Evolutionary conservation across 2,888 invertebrate species (phyloP), one percentile per base, ranked within the genome.

Genomic region (Alloplasta piceator): DNA sequence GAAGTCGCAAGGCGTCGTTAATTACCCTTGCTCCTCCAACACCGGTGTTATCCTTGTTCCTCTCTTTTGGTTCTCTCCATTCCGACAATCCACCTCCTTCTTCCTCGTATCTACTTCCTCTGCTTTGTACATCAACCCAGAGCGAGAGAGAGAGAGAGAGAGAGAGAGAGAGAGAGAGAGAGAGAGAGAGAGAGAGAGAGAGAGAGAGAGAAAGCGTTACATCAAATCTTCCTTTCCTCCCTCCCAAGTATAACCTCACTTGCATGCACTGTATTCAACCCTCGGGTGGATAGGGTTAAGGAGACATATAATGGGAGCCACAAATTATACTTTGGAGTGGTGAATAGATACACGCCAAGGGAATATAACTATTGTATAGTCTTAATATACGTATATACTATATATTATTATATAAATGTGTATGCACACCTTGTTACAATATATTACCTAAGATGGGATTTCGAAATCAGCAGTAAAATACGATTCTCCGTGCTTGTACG

Each of bases 1-100:
- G 60, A 85, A 85, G 82, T 85, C 82, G 83, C 83, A 85, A 85
- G 85, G 85, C 85, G 81, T 85, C 82, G 83, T 83, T 85, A 85
- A 85, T 85, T 85, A 85, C 85, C 85, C 81, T 76, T 52, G 68
- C 81, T 82, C 78, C 70, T 77, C 60, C 50, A 73, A 76, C 77
- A 77, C 80, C 74, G 77, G 52, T 64, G 38, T 79, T 60, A 46
- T 68, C 58, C 43, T 26, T 16, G 48, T 39, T 36, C 38, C 14
- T 10, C n/a, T 39, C 66, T 52, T 52, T 9, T 9, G 39, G 1
- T 10, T 39, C 63, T 46, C 68, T 10, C 64, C 52, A n/a, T 50
- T 38, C 39, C 14, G 26, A 26, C 46, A 71, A 58, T 36, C 38
- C 56, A 6, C 60, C 78, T 79, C 70, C 41, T 58, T 74, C 56